phyloP scores from a whole-genome alignment of 2,888 invertebrate species.

The Ferdinandea cuprea region DNA sequence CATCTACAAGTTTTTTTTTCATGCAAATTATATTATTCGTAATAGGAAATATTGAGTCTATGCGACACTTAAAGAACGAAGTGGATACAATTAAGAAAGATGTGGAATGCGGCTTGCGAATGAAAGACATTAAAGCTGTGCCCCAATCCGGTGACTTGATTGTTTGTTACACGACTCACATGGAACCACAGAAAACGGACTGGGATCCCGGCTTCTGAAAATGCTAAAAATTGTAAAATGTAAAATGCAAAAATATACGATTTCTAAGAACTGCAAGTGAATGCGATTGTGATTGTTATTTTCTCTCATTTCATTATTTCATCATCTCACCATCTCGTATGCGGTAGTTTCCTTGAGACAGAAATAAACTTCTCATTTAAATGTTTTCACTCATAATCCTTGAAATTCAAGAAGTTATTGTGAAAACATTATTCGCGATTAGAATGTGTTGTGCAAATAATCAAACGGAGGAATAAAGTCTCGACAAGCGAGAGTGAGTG shows the following conservation, averaged over 20 bases:
- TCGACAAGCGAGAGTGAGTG: too few relatives aligned
- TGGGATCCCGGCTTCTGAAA: conserved; percentile 95
- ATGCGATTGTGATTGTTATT: too few relatives aligned
- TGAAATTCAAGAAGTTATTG: too few relatives aligned
- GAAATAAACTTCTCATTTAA: too few relatives aligned
- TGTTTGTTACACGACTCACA: conserved; percentile 88
- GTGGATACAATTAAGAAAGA: conserved; percentile 92
- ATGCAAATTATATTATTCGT: background rate
- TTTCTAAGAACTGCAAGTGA: background rate
- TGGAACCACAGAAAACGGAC: conserved; percentile 86
- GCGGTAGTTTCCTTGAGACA: too few relatives aligned
- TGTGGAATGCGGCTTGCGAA: conserved; percentile 94
- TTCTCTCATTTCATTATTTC: too few relatives aligned
- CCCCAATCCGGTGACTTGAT: conserved; percentile 91
- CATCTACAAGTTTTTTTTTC: background rate
- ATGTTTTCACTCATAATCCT: too few relatives aligned
- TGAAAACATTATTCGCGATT: too few relatives aligned
- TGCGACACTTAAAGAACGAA: conserved; percentile 95
- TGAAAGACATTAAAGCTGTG: conserved; percentile 86
- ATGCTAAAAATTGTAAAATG: background rate
- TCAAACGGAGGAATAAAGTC: too few relatives aligned
- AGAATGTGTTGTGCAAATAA: too few relatives aligned
- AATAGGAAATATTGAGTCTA: conserved; percentile 88
- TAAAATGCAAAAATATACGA: background rate
- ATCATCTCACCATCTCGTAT: too few relatives aligned